Percentiles rank a stretch among this genome's conserved stretches.
Evolutionary conservation across 1,140 invertebrate species (phyloP).

Genomic region (Parapsyche elsis): DNA sequence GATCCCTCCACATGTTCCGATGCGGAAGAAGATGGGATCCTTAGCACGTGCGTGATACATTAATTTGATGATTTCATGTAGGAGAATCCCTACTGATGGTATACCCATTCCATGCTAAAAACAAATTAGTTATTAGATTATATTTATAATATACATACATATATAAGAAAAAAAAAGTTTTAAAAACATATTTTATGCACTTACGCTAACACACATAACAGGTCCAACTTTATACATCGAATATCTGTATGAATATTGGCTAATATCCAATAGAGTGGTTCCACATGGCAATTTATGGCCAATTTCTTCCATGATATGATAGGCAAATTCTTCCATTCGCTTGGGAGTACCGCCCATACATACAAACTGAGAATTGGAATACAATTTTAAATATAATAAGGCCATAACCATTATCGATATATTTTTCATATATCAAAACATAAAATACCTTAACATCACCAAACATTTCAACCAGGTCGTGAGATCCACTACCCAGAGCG

Average conservation of each 20-base stretch:
- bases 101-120: slow-evolving; percentile 90
- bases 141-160: slow-evolving; percentile 1
- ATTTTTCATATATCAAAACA: not conserved
- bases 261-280: slow-evolving; percentile 88
- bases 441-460: slow-evolving; percentile 89
- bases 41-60: slow-evolving; percentile 90
- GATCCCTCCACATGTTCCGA: slow-evolving; percentile 94
- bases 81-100: slow-evolving; percentile 89
- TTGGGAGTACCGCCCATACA: slow-evolving; percentile 97
- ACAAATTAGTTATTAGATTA: not conserved
- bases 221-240: slow-evolving; percentile 98
- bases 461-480: slow-evolving; percentile 96
- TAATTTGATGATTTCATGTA: slow-evolving; percentile 94
- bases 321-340: slow-evolving; percentile 93
- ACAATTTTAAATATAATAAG: slow-evolving; percentile 42
- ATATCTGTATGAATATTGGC: slow-evolving; percentile 92
- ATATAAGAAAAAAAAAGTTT: not conserved
- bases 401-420: not conserved
- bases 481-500: slow-evolving; percentile 88
- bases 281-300: slow-evolving; percentile 90
- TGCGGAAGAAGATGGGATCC: slow-evolving; percentile 90
- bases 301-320: slow-evolving; percentile 91
- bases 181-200: slow-evolving; percentile 62
- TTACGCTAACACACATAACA: slow-evolving; percentile 90
- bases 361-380: slow-evolving; percentile 82